Conservation (phyloP, 92 coral and sea anemone genomes). For the Scolanthus callimorphus region DNA sequence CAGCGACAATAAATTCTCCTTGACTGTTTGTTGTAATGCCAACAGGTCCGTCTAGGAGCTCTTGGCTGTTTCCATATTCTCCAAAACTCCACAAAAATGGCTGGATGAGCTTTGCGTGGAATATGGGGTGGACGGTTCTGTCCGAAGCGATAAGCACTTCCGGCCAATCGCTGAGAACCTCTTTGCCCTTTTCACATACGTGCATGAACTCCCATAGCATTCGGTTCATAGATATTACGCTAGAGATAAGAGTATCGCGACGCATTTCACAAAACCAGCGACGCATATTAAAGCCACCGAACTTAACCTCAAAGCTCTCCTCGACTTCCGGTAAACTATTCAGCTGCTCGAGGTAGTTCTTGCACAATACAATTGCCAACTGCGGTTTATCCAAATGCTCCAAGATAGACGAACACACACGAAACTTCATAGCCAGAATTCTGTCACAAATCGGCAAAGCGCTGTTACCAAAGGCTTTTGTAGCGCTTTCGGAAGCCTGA, state of each 20-base stretch:
- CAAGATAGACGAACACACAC: conserved; percentile 58
- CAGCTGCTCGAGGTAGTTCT: conserved; percentile 55
- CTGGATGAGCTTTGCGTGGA: conserved; percentile 35
- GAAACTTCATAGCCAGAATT: conserved; percentile 53
- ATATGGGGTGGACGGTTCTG: conserved; percentile 54
- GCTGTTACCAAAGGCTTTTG: conserved; percentile 49
- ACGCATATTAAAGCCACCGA: conserved; percentile 41
- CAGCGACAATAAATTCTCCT: conserved; percentile 34
- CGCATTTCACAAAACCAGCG: conserved; percentile 55
- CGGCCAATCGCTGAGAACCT: conserved; percentile 59
- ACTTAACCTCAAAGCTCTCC: conserved; percentile 24
- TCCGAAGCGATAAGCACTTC: conserved; percentile 26
- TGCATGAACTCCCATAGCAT: conserved; percentile 62
- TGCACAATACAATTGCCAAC: conserved; percentile 57
- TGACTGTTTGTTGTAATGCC: conserved; percentile 33
- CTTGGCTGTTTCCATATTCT: conserved; percentile 15
- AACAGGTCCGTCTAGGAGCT: conserved; percentile 33
- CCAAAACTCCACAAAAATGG: conserved; percentile 53
- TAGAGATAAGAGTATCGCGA: conserved; percentile 45
- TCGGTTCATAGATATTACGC: conserved; percentile 50
- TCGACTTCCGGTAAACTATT: conserved; percentile 64
- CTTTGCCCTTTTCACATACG: conserved; percentile 45
- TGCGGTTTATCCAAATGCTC: conserved; percentile 47
- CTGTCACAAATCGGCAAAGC: conserved; percentile 55
- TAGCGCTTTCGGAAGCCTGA: conserved; percentile 55